Evolutionary conservation across 2,113 vertebrate genomes (phyloP).

Genomic region (Rhipidura dahli): DNA sequence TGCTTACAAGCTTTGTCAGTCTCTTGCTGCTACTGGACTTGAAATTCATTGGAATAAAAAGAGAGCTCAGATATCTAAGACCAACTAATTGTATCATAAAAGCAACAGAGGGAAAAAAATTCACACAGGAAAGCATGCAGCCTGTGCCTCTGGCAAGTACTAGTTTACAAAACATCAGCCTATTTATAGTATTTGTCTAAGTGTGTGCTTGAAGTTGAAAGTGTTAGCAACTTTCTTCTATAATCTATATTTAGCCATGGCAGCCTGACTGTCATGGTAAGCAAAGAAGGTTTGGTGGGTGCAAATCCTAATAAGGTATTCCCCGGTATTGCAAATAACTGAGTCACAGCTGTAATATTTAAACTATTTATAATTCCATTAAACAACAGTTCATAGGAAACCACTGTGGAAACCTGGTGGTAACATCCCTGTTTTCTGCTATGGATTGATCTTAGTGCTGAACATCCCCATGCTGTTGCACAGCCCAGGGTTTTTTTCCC

Average conservation of each 20-base stretch:
- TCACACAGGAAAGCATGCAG: not conserved
- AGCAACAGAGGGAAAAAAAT: not conserved
- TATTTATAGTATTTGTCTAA: conserved; percentile 28
- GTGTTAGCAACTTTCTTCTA: conserved; percentile 7
- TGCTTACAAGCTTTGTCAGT: not conserved
- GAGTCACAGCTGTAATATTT: not conserved
- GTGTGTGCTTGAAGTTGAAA: not conserved
- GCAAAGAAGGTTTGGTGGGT: not conserved
- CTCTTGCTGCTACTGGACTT: not conserved
- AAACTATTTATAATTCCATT: not conserved
- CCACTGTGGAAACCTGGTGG: not conserved
- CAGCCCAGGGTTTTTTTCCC: not conserved
- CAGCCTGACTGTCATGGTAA: not conserved
- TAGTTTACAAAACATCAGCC: conserved; percentile 20
- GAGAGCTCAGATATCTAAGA: not conserved
- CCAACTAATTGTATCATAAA: not conserved
- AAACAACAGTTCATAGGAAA: conserved; percentile 6
- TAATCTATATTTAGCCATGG: not conserved
- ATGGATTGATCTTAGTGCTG: not conserved
- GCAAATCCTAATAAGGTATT: conserved; percentile 38
- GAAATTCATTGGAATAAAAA: not conserved
- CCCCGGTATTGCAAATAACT: not conserved
- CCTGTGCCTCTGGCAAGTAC: not conserved
- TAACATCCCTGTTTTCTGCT: not conserved
- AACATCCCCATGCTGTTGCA: not conserved